Conservation (phyloP, 2,888 invertebrate genomes). For the Cheilosia scutellata region DNA sequence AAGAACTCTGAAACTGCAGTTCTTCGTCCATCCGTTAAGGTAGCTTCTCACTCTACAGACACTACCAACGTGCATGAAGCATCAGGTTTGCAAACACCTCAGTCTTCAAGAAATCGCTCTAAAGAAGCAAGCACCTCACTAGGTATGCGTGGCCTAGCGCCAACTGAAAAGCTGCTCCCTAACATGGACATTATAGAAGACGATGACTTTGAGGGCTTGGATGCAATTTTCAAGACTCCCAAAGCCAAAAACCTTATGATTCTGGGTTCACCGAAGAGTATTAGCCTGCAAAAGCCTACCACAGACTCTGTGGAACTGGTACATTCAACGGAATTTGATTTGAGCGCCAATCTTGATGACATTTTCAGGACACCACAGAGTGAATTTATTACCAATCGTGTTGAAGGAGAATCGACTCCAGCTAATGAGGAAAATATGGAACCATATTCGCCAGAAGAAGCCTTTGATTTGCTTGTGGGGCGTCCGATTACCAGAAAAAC, state of each 20-base stretch:
- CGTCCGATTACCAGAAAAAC: constrained; percentile 74
- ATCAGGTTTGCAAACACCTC: background rate
- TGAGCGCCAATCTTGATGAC: constrained; percentile 80
- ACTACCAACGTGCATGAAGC: too few species aligned
- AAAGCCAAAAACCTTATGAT: constrained; percentile 81
- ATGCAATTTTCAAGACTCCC: constrained; percentile 81
- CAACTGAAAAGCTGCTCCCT: background rate
- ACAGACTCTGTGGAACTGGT: constrained; percentile 76
- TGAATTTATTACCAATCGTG: constrained; percentile 37
- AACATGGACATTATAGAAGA: constrained; percentile 24
- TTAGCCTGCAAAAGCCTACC: constrained; percentile 78
- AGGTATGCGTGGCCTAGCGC: too few species aligned
- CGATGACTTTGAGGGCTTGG: constrained; percentile 77
- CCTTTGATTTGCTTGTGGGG: constrained; percentile 78
- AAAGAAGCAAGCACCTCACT: background rate
- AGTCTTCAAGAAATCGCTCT: constrained; percentile 7
- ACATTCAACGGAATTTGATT: constrained; percentile 79
- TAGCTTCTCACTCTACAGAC: background rate
- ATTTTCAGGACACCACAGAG: constrained; percentile 79
- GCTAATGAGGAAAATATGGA: background rate
- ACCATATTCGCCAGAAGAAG: constrained; percentile 76
- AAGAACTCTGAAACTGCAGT: too few species aligned
- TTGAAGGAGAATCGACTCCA: background rate
- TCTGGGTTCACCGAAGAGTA: constrained; percentile 80
- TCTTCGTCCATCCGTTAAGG: background rate